Base-by-base conservation (phyloP, 2,888 invertebrate genomes). In the Phyto melanocephala region DNA sequence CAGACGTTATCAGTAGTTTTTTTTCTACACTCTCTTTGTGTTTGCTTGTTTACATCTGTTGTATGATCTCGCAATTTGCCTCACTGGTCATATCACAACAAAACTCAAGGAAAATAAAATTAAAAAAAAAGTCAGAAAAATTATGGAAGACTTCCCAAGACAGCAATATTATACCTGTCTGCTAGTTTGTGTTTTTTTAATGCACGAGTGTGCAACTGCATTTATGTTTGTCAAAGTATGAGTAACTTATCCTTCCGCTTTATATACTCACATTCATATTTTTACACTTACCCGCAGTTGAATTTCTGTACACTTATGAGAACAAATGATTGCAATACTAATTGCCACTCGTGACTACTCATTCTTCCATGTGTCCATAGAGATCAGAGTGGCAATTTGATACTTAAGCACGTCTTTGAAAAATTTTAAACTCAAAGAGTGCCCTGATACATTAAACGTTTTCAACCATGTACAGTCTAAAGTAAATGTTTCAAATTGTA, bases 321-420 rank as follows among this genome's bases (percentile, higher is more conserved):
- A 74, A 70, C 72, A 77, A 85, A 82, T 82, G 11, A 17, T 50
- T 6, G 15, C 17, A 1, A 24, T 22, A 13, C 13, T 22, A 24
- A 11, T 24, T 24, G 13, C 22, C 24, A 50, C 24, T 22, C 13
- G 10, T n/a, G 50, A 50, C 50, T 7, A 37, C 13, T 58, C 5
- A 58, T 37, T 58, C n/a, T 15, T 24, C 22, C 50, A 50, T n/a
- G 35, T 67, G 22, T 22, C 33, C 22, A 15, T 50, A 52, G 37
- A 50, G 35, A 63, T 52, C 24, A 28, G 3, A 42, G 52, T 77
- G 70, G 70, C 35, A 28, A 47, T 60, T 7, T 92, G 89, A 72
- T 89, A 88, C 24, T 90, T 87, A 8, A 92, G 88, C 13, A 92
- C 91, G 8, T 88, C 87, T 17, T 88, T 87, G 6, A 92, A 89